phyloP scores from a whole-genome alignment of 1,140 invertebrate genomes.

The Pseudachorutes palmiensis region DNA sequence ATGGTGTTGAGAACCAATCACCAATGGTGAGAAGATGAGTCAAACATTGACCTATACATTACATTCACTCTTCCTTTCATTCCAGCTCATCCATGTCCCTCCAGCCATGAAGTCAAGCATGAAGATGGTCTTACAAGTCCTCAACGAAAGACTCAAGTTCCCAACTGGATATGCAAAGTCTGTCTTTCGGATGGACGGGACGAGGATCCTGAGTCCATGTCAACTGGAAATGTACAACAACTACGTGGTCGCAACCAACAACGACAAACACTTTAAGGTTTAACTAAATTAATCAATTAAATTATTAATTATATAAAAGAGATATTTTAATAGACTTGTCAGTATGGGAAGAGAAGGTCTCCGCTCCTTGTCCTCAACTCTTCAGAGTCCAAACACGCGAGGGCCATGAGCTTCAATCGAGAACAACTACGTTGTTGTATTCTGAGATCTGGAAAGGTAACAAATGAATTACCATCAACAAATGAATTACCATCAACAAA shows the following conservation, averaged over 20 bases:
- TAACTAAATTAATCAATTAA: too few relatives aligned
- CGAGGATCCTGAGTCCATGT: slow-evolving; percentile 21
- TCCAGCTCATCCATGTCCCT: slow-evolving; percentile 30
- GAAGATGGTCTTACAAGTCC: slow-evolving; percentile 26
- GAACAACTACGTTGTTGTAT: neutral
- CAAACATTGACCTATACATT: neutral
- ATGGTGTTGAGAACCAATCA: neutral
- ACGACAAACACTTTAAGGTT: slow-evolving; percentile 34
- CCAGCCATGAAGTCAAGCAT: slow-evolving; percentile 35
- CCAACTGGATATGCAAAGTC: slow-evolving; percentile 33
- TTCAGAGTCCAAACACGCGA: slow-evolving; percentile 2
- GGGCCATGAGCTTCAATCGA: neutral
- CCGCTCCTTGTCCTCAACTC: slow-evolving; percentile 23
- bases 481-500: too few relatives aligned
- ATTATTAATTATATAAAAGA: too few relatives aligned
- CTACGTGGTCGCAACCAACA: slow-evolving; percentile 34
- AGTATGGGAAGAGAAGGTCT: slow-evolving; percentile 27
- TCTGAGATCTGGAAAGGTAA: neutral
- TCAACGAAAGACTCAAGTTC: slow-evolving; percentile 33
- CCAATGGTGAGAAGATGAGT: neutral
- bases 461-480: too few relatives aligned
- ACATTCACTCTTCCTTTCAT: neutral
- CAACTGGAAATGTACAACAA: slow-evolving; percentile 31
- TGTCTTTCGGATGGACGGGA: slow-evolving; percentile 36
- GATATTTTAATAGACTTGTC: too few relatives aligned